Evolutionary conservation across 2,797 vertebrate genomes (phyloP).

Genomic region (Tragopan temminckii): DNA sequence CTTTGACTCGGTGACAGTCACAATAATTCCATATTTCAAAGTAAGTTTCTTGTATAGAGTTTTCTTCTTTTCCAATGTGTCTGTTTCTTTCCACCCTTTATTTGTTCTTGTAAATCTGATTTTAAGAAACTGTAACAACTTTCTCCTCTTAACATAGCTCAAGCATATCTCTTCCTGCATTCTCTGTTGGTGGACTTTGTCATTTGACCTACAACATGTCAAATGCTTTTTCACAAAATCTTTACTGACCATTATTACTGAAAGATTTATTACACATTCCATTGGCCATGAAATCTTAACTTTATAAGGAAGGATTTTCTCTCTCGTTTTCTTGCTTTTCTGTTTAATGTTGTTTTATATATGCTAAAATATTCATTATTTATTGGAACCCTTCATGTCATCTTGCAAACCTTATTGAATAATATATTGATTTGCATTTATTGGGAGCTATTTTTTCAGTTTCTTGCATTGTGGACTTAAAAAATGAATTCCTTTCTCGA

Average conservation of each 20-base stretch:
- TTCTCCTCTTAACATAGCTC: background rate
- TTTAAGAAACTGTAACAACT: background rate
- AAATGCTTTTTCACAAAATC: background rate
- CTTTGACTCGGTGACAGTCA: background rate
- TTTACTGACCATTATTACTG: background rate
- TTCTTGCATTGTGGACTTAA: background rate
- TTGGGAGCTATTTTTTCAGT: background rate
- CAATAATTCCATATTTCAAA: background rate
- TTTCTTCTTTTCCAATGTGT: background rate
- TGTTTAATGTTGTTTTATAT: background rate
- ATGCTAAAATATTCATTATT: background rate
- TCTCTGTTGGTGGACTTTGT: background rate
- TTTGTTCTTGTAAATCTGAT: background rate
- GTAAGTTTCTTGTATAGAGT: background rate
- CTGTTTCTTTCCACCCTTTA: background rate
- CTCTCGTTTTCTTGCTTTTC: background rate
- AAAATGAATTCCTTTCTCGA: background rate
- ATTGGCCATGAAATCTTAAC: background rate
- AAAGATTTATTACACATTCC: background rate
- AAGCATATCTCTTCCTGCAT: background rate
- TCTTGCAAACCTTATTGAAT: background rate
- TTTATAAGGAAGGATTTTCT: background rate
- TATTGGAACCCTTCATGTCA: background rate
- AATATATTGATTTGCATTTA: background rate
- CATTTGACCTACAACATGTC: background rate